Conservation (phyloP, 2,797 vertebrate genomes). For the Chelonia mydas region DNA sequence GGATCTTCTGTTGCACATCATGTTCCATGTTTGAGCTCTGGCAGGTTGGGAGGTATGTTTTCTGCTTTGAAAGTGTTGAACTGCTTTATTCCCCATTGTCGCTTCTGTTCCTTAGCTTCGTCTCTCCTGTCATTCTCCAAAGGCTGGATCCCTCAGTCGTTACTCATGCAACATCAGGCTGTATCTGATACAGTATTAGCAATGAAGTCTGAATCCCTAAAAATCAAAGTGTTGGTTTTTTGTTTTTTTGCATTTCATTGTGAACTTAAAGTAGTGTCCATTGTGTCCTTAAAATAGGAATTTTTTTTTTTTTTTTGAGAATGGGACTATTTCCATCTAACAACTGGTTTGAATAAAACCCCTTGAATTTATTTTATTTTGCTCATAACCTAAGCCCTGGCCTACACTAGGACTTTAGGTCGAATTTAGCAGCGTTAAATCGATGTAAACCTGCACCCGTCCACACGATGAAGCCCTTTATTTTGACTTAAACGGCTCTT, state of each 20-base stretch:
- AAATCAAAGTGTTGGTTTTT: not conserved
- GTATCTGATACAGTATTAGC: not conserved
- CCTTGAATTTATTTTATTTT: not conserved
- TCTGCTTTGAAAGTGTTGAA: not conserved
- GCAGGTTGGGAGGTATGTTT: not conserved
- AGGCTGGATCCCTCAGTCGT: not conserved
- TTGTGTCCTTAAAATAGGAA: not conserved
- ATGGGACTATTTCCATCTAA: not conserved
- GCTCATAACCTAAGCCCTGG: not conserved
- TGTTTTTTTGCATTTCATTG: not conserved
- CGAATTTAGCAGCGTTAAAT: too few relatives aligned
- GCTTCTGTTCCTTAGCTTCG: not conserved
- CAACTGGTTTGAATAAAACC: not conserved
- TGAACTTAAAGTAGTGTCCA: not conserved
- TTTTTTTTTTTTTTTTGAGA: not conserved
- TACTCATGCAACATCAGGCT: not conserved
- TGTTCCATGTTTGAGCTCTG: not conserved
- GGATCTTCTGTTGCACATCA: not conserved
- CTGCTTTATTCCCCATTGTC: not conserved
- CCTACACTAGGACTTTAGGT: too few relatives aligned
- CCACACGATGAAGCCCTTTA: too few relatives aligned
- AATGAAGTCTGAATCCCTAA: not conserved
- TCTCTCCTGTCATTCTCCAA: not conserved
- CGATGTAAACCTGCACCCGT: too few relatives aligned
- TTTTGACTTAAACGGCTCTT: too few relatives aligned